Base-by-base conservation (phyloP, 2,888 invertebrate species). In the Xestobium rufovillosum region DNA sequence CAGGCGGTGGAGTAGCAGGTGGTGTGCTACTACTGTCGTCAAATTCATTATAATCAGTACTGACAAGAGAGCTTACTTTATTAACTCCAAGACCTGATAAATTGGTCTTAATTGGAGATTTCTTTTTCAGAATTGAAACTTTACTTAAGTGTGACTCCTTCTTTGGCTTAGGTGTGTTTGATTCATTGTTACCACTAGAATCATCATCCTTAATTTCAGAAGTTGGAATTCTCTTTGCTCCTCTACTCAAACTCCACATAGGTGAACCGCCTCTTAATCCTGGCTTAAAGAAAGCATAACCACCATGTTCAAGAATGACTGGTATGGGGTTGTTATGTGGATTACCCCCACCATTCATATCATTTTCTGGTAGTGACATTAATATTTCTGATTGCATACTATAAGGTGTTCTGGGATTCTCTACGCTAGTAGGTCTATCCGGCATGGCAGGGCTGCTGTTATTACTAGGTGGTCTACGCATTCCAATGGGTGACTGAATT, bases 191-290 rank as follows among this genome's bases (percentile, higher is more conserved):
- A 16, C 13, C 27, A 9, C 13, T 13, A 41, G n/a, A 15, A 9
- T 9, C 31, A 8, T 31, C 9, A 4, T 35, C 38, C 3, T 27
- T 31, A 6, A 33, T 47, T 14, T 60, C 56, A 11, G 59, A 54
- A 8, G 57, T 67, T 50, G 58, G 61, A 34, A 55, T 60, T 47
- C 51, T 58, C 51, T 61, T 69, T 31, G 57, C 66, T 48, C 48
- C 69, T 49, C 58, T 65, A 56, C 60, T 59, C 27, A 60, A 66
- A 36, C 67, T 65, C 80, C 80, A 80, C 66, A 78, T 75, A 1
- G 80, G 79, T 0, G 80, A 72, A 3, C 81, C 81, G 13, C 82
- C 82, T 42, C 73, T 62, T 2, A 82, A 52, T 9, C 72, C 83
- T 2, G 76, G 66, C 51, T 75, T 76, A 48, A 72, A 69, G n/a